These are phyloP conservation scores for Mellilla xanthometata DNA, from an alignment of 2,888 invertebrate genomes.

Conservation along the genomic window DNA sequence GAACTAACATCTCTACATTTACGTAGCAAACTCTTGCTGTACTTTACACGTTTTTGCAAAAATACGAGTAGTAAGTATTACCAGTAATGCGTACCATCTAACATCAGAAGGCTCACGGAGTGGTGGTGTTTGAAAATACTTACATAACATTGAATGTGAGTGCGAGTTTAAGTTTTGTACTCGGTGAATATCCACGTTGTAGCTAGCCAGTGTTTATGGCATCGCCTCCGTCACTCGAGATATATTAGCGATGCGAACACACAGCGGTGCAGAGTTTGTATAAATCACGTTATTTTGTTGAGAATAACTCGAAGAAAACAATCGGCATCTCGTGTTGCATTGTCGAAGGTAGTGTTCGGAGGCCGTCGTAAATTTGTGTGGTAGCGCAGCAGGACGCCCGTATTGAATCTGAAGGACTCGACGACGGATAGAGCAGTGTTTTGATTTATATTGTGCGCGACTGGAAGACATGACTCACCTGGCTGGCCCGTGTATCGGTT, in stretches of 20 bases:
- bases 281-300: constrained; percentile 80
- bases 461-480: constrained; percentile 50
- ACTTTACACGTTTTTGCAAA: too few species aligned
- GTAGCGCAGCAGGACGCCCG: constrained; percentile 74
- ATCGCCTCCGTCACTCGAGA: constrained; percentile 32
- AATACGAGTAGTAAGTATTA: too few species aligned
- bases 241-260: constrained; percentile 41
- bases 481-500: constrained; percentile 36
- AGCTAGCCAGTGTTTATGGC: constrained; percentile 31
- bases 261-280: constrained; percentile 46
- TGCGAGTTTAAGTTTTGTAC: too few species aligned
- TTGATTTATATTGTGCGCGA: constrained; percentile 64
- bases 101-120: too few species aligned
- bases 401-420: constrained; percentile 52
- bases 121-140: too few species aligned
- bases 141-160: too few species aligned
- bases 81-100: too few species aligned
- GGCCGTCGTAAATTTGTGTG: constrained; percentile 80
- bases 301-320: constrained; percentile 71
- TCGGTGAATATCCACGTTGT: constrained; percentile 1
- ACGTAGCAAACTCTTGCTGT: too few species aligned
- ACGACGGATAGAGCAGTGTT: constrained; percentile 71
- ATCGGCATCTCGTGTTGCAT: constrained; percentile 66
- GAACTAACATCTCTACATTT: neutral
- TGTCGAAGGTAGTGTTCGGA: constrained; percentile 57